Base-by-base conservation (phyloP, 2,797 vertebrate species). In the Pseudochirops corinnae region DNA sequence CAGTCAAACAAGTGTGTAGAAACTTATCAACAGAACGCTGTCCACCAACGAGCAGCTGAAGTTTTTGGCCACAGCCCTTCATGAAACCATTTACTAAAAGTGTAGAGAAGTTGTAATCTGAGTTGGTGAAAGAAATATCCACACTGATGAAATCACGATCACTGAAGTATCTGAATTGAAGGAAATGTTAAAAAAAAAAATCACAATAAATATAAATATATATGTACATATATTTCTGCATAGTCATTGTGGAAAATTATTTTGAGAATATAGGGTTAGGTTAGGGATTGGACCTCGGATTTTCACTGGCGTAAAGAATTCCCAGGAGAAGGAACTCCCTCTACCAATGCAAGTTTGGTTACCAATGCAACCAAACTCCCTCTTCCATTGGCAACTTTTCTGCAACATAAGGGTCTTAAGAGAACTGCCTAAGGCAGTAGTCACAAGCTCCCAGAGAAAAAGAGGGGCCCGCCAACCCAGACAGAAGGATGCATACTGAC, bases 141-240 rank as follows among this genome's bases (percentile, higher is more conserved):
- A 82, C 67, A 39, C 67, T 82, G n/a, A 39, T 46, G 67, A 82
- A 87, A 50, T 87, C 74, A 87, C 10, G 24, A 87, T 87, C 74
- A 87, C 12, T 87, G 39, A 87, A 87, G 74, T 28, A 87, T 87
- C 74, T 87, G 74, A 87, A 46, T 46, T 87, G 39, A 87, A 87
- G 39, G 74, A 87, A 87, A 87, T 50, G 74, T 87, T 87, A 39
- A 74, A 74, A 74, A 74, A 74, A 74, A 87, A 82, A 82, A 87
- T 50, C 74, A 87, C 24, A 87, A 9, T 87, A 87, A 87, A 87
- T 50, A 50, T 87, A 26, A 46, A 2, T 87, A 26, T 87, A 50
- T 87, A 50, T 87, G 21, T 50, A 26, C n/a, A 82, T 9, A 82
- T 74, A 74, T 18, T 74, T 67, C 62, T 67, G 13, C 11, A 62